Evolutionary conservation across 2,113 vertebrate species (phyloP).

Genomic region (Alouatta palliata): DNA sequence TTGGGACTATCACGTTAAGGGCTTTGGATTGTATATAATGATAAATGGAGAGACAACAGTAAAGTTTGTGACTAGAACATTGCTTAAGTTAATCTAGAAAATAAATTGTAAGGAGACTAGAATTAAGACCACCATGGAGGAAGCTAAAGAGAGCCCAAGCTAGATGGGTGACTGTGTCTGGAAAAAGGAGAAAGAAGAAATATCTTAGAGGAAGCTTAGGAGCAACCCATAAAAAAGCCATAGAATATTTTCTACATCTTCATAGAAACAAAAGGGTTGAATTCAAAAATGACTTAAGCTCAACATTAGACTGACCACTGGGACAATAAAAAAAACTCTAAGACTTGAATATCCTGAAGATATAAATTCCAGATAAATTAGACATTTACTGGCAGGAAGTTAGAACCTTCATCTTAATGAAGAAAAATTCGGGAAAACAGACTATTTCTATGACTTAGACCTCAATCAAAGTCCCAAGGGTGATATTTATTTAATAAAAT

Average conservation of each 20-base stretch:
- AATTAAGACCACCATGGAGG: background rate
- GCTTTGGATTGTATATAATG: background rate
- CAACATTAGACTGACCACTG: background rate
- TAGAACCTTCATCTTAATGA: conserved; percentile 16
- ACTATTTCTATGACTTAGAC: conserved; percentile 15
- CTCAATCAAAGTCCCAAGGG: background rate
- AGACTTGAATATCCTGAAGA: conserved; percentile 5
- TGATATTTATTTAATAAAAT: conserved; percentile 31
- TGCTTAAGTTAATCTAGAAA: background rate
- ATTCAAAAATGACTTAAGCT: background rate
- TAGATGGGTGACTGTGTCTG: background rate
- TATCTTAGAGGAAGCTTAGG: background rate
- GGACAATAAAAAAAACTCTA: conserved; percentile 6
- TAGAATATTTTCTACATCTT: background rate
- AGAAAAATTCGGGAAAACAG: background rate
- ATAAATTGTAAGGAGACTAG: background rate
- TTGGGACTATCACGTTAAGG: background rate
- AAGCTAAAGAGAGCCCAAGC: background rate
- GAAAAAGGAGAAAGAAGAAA: background rate
- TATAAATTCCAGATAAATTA: conserved; percentile 41
- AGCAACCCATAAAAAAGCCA: background rate
- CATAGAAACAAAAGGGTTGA: conserved; percentile 22
- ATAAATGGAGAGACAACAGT: background rate
- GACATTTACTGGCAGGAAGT: background rate
- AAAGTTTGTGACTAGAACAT: background rate